Conservation (phyloP, 2,113 vertebrate species). For the Rhea americana region DNA sequence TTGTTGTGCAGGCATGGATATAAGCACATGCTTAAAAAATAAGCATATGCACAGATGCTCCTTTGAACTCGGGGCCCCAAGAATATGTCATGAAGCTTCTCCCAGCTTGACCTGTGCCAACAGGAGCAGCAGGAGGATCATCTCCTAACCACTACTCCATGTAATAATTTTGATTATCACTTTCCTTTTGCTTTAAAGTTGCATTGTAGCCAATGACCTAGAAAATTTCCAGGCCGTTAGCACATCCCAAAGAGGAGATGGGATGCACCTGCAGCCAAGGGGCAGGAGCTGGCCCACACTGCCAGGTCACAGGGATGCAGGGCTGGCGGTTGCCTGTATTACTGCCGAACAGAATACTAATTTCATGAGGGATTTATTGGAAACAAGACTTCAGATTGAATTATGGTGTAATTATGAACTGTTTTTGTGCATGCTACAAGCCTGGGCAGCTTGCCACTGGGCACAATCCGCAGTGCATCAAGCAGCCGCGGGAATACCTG, state of each 20-base stretch:
- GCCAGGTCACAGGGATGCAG: background rate
- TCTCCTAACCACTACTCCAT: background rate
- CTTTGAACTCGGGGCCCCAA: background rate
- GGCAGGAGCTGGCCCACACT: background rate
- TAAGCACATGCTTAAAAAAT: background rate
- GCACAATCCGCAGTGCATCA: slow-evolving; percentile 46
- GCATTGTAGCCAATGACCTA: background rate
- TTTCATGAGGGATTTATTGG: slow-evolving; percentile 73
- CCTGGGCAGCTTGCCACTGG: slow-evolving; percentile 72
- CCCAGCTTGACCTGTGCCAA: background rate
- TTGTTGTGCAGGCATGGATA: background rate
- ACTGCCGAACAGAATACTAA: slow-evolving; percentile 47
- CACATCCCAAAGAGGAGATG: slow-evolving; percentile 26
- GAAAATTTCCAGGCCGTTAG: background rate
- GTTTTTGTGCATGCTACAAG: slow-evolving; percentile 49
- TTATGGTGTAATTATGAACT: slow-evolving; percentile 79
- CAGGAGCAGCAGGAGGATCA: background rate
- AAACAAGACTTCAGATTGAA: slow-evolving; percentile 75
- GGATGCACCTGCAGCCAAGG: background rate
- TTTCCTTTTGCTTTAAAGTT: background rate
- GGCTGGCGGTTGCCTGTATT: background rate
- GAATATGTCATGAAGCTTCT: background rate
- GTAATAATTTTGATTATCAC: background rate
- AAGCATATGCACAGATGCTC: background rate
- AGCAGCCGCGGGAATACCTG: slow-evolving; percentile 21